Evolutionary conservation across 2,113 vertebrate species (phyloP).

Genomic region (Anhinga anhinga): DNA sequence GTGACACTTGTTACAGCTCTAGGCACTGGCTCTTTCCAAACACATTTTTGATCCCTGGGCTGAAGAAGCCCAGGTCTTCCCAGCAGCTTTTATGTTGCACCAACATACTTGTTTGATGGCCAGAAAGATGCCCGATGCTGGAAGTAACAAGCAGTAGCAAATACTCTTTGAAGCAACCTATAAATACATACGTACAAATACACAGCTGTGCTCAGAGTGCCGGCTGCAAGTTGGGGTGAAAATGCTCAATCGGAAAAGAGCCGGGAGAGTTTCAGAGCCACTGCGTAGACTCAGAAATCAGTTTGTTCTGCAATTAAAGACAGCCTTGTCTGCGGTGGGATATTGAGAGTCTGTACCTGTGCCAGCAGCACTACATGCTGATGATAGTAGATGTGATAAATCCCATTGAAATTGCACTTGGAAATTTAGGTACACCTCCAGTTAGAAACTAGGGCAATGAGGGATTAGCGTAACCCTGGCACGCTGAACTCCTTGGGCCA

Average conservation of each 20-base stretch:
- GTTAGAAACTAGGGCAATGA: slow-evolving; percentile 52
- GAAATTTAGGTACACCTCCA: slow-evolving; percentile 49
- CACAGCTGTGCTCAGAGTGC: neutral
- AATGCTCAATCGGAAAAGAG: neutral
- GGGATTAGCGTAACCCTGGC: slow-evolving; percentile 38
- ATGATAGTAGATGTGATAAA: slow-evolving; percentile 36
- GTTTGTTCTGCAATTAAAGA: slow-evolving; percentile 30
- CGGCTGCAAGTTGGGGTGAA: neutral
- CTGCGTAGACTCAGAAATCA: neutral
- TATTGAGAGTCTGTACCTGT: slow-evolving; percentile 8
- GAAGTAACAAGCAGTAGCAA: neutral
- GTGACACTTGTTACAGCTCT: neutral
- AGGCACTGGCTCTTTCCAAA: neutral
- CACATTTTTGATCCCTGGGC: neutral
- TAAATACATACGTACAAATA: neutral
- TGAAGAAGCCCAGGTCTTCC: neutral
- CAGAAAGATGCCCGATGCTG: neutral
- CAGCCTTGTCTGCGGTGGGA: neutral
- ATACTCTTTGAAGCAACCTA: neutral
- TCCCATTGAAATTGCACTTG: slow-evolving; percentile 44
- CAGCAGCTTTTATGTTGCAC: neutral
- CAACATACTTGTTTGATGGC: neutral
- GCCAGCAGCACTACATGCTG: slow-evolving; percentile 17
- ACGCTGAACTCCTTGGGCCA: slow-evolving; percentile 5
- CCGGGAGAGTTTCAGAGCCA: neutral